These are phyloP conservation scores for Tauraco hartlaubi DNA, from an alignment of 2,797 vertebrate species.

Conservation along the genomic window DNA sequence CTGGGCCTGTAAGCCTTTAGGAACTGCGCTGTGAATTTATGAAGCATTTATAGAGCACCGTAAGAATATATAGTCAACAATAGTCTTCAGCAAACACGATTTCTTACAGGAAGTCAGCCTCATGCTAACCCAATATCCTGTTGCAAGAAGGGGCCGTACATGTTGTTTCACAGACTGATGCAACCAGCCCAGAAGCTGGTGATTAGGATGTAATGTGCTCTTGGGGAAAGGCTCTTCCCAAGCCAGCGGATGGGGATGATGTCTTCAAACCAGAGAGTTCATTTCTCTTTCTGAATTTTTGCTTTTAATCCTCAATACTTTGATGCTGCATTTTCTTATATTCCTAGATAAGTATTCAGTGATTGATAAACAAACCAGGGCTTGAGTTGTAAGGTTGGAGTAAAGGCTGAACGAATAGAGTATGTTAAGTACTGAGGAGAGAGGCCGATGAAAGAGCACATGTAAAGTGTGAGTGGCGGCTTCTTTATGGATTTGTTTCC, in stretches of 20 bases:
- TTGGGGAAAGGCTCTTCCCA: not conserved
- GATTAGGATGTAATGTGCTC: not conserved
- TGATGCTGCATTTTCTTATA: not conserved
- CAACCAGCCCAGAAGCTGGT: not conserved
- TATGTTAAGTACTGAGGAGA: not conserved
- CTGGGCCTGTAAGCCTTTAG: not conserved
- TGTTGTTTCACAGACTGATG: not conserved
- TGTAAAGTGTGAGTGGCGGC: not conserved
- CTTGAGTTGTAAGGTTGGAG: not conserved
- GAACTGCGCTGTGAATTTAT: not conserved
- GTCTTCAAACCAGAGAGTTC: not conserved
- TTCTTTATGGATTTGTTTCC: not conserved
- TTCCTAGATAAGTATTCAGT: not conserved
- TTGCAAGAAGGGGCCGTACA: not conserved
- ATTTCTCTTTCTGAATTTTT: not conserved
- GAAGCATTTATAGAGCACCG: not conserved
- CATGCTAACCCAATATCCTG: not conserved
- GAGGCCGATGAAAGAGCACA: not conserved
- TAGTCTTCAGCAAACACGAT: not conserved
- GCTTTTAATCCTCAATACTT: not conserved
- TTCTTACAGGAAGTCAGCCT: not conserved
- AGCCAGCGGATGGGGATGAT: not conserved
- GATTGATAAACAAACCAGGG: not conserved
- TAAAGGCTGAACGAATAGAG: not conserved
- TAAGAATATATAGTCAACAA: not conserved